Percentiles rank a stretch among this genome's conserved stretches.
Evolutionary conservation across 2,888 invertebrate genomes (phyloP).

Genomic region (Helleia helle): DNA sequence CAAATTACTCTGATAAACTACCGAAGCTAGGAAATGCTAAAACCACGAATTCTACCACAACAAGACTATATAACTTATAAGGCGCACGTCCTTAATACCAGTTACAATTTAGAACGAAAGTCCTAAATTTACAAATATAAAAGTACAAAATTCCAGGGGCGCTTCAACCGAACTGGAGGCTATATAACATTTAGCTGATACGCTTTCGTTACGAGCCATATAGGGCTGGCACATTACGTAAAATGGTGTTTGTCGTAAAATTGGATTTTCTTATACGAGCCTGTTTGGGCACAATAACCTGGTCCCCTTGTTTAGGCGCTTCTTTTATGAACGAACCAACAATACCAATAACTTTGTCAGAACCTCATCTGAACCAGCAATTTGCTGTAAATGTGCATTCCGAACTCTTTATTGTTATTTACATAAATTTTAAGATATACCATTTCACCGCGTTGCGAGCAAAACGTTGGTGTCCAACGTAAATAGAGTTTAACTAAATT

Average conservation of each 20-base stretch:
- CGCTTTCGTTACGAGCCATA: background rate
- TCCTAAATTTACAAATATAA: background rate
- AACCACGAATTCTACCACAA: no score
- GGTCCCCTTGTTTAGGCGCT: background rate
- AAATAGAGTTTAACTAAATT: no score
- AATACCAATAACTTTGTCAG: background rate
- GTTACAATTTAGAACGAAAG: no score
- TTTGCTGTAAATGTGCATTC: background rate
- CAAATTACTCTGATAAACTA: no score
- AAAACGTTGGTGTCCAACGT: no score
- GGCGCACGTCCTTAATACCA: no score
- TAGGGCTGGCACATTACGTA: background rate
- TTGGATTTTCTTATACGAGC: background rate
- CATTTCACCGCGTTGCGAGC: no score
- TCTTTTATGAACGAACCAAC: background rate
- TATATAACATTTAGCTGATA: background rate
- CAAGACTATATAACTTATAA: background rate
- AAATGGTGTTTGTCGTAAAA: constrained; percentile 3
- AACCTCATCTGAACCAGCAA: background rate
- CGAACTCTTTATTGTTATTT: no score
- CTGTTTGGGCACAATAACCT: background rate
- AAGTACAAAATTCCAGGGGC: background rate
- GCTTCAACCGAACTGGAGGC: background rate
- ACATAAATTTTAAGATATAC: no score
- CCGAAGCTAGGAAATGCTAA: no score